Evolutionary conservation across 2,888 invertebrate genomes (phyloP).

Genomic region (Ectemnius cavifrons): DNA sequence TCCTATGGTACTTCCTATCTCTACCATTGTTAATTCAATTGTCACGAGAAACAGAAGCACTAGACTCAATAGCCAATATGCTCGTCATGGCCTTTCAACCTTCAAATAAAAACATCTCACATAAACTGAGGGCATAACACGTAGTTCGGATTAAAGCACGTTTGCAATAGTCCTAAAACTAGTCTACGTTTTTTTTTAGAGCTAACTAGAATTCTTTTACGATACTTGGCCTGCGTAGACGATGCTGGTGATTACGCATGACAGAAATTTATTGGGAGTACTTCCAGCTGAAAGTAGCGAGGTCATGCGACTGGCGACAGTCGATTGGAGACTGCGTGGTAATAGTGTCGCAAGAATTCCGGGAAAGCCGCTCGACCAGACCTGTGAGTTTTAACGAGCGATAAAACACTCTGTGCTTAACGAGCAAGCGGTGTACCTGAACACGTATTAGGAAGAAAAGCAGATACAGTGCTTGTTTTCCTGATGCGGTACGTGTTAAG

Average conservation of each 20-base stretch:
- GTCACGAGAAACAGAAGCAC: too few relatives aligned
- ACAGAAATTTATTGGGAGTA: slow-evolving; percentile 63
- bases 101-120: too few relatives aligned
- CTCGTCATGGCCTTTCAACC: too few relatives aligned
- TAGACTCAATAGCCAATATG: too few relatives aligned
- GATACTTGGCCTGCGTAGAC: background rate
- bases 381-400: background rate
- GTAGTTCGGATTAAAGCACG: too few relatives aligned
- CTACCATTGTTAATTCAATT: background rate
- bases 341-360: background rate
- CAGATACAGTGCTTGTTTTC: too few relatives aligned
- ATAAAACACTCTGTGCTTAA: background rate
- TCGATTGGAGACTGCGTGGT: background rate
- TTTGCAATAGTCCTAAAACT: too few relatives aligned
- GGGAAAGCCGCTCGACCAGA: background rate
- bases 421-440: too few relatives aligned
- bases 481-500: too few relatives aligned
- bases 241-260: slow-evolving; percentile 55
- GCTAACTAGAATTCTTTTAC: slow-evolving; percentile 51
- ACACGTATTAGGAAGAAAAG: too few relatives aligned
- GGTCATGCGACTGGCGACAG: background rate
- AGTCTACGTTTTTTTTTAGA: background rate
- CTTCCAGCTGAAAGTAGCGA: background rate
- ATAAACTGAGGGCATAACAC: too few relatives aligned
- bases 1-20: background rate